Conservation (phyloP, 2,113 vertebrate species). For the Cervus canadensis region DNA sequence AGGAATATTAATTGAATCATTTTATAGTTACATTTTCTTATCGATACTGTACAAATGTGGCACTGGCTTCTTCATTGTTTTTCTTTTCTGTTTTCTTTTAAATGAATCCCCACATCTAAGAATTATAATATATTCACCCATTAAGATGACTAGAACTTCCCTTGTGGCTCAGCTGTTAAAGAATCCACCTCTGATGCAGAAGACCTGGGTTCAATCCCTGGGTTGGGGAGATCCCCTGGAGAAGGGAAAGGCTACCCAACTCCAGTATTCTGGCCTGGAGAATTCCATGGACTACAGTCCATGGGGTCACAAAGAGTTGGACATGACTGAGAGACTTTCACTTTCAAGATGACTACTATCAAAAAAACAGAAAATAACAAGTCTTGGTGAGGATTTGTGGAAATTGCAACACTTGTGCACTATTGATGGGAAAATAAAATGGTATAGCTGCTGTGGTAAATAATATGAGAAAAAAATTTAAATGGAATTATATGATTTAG, state of each 20-base stretch:
- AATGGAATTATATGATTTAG: not conserved
- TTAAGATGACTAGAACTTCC: not conserved
- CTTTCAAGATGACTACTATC: not conserved
- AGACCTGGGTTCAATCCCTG: not conserved
- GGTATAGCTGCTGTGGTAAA: not conserved
- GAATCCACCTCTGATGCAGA: not conserved
- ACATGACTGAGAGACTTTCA: not conserved
- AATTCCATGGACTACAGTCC: not conserved
- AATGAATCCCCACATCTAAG: slow-evolving; percentile 34
- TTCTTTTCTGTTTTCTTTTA: slow-evolving; percentile 36
- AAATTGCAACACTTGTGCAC: not conserved
- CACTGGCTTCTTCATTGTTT: not conserved
- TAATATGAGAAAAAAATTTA: not conserved
- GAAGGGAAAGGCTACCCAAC: not conserved
- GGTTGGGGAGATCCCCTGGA: not conserved
- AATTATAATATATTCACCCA: not conserved
- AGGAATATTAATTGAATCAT: slow-evolving; percentile 38
- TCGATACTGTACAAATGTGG: not conserved
- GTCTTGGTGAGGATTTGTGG: not conserved
- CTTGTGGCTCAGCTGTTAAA: not conserved
- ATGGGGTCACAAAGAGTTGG: not conserved
- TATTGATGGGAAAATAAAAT: not conserved
- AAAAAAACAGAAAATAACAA: not conserved
- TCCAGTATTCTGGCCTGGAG: not conserved
- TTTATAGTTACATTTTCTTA: slow-evolving; percentile 37